These are phyloP conservation scores for Agelaius tricolor DNA, from an alignment of 2,113 vertebrate species.

Conservation along the genomic window DNA sequence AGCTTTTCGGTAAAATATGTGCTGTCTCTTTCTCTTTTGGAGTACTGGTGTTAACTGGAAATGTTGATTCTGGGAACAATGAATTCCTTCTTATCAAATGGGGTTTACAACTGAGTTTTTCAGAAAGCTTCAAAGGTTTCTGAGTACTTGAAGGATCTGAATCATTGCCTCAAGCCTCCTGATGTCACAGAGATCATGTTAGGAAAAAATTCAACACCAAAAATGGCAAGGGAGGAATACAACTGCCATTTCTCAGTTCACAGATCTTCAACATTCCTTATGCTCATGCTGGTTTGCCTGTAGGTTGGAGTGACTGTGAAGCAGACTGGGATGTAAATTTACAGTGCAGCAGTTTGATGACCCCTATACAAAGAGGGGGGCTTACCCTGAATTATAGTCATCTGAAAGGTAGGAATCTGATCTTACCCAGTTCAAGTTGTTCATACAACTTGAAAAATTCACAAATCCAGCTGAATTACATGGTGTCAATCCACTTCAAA, in stretches of 20 bases:
- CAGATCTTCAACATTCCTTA: background rate
- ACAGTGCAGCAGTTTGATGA: background rate
- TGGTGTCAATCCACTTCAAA: background rate
- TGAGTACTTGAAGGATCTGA: background rate
- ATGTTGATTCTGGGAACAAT: slow-evolving; percentile 22
- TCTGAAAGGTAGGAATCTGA: background rate
- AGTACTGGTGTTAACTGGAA: slow-evolving; percentile 48
- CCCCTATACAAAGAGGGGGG: background rate
- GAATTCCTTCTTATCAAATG: slow-evolving; percentile 51
- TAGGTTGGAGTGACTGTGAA: background rate
- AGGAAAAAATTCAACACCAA: background rate
- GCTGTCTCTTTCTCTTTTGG: slow-evolving; percentile 27
- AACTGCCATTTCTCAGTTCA: background rate
- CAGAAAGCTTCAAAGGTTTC: background rate
- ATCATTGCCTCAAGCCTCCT: background rate
- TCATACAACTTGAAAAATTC: background rate
- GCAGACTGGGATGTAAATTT: background rate
- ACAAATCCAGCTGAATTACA: background rate
- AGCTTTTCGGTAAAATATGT: slow-evolving; percentile 39
- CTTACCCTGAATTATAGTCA: background rate
- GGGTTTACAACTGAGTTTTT: background rate
- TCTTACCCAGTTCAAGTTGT: background rate
- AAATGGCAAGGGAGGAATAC: background rate
- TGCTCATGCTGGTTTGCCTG: background rate
- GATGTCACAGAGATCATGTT: background rate